These are phyloP conservation scores for Arremon aurantiirostris DNA, from an alignment of 2,797 vertebrate species.

Conservation along the genomic window DNA sequence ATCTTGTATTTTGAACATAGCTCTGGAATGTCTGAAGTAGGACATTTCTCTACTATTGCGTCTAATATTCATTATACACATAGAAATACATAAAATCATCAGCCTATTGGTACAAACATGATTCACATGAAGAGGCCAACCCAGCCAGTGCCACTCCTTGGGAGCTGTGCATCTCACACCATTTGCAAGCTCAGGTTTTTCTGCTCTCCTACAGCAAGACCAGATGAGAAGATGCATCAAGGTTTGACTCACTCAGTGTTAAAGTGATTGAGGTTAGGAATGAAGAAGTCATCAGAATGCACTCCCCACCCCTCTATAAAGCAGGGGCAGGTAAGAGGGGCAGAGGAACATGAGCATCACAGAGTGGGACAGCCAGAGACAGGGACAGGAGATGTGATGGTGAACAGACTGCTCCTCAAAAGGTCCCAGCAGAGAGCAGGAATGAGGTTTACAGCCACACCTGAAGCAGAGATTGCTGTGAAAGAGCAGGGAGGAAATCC, in stretches of 20 bases:
- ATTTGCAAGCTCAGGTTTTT: neutral
- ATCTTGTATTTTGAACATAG: neutral
- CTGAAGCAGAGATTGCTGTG: neutral
- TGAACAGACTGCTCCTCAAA: neutral
- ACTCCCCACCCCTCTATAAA: neutral
- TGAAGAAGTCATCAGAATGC: neutral
- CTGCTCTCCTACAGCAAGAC: neutral
- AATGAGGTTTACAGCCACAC: neutral
- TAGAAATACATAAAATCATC: neutral
- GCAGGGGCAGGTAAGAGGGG: fast-evolving
- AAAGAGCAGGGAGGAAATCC: neutral
- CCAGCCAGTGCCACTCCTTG: neutral
- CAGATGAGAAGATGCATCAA: neutral
- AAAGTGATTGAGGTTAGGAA: neutral
- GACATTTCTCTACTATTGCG: neutral
- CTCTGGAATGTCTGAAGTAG: neutral
- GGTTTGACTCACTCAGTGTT: neutral
- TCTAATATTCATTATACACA: neutral
- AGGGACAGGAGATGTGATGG: neutral
- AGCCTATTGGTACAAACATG: neutral
- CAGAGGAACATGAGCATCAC: neutral
- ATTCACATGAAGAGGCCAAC: neutral
- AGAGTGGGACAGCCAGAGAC: neutral
- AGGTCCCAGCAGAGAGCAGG: neutral
- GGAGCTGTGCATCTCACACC: neutral